Percentiles rank a stretch among this genome's conserved stretches.
Evolutionary conservation across 2,888 invertebrate species (phyloP).

Genomic region (Ashinkailepas kermadecensis): DNA sequence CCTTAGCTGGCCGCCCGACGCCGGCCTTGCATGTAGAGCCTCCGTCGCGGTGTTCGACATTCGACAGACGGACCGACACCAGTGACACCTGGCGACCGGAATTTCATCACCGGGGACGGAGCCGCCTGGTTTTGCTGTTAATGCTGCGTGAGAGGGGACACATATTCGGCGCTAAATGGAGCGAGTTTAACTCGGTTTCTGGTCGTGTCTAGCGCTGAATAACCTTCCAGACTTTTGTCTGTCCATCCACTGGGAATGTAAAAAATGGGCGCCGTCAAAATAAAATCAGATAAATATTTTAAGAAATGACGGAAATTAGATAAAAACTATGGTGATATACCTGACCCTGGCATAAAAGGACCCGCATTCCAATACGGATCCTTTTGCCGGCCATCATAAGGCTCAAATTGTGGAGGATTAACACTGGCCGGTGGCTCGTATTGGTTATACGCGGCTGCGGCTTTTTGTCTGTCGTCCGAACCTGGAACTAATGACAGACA

Average conservation of each 20-base stretch:
- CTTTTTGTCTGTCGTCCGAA: conserved; percentile 16
- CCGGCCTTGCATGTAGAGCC: neutral
- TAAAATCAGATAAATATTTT: conserved; percentile 17
- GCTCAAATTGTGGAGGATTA: conserved; percentile 19
- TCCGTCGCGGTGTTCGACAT: neutral
- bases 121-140: neutral
- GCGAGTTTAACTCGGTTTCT: neutral
- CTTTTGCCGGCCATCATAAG: neutral
- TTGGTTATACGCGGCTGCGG: neutral
- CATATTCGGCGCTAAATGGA: neutral
- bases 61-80: neutral
- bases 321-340: conserved; percentile 20
- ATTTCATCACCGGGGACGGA: neutral
- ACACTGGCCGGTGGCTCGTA: neutral
- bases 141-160: neutral
- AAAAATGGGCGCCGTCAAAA: conserved; percentile 16
- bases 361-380: conserved; percentile 6
- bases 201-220: neutral
- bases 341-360: neutral
- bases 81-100: neutral
- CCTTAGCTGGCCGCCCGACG: neutral
- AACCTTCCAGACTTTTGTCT: neutral
- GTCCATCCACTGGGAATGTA: conserved; percentile 1
- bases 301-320: conserved; percentile 1
- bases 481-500: conserved; percentile 21